Evolutionary conservation across 1,140 invertebrate genomes (phyloP), one percentile per base, ranked within the genome.

Genomic region (Epicauta chinensis): DNA sequence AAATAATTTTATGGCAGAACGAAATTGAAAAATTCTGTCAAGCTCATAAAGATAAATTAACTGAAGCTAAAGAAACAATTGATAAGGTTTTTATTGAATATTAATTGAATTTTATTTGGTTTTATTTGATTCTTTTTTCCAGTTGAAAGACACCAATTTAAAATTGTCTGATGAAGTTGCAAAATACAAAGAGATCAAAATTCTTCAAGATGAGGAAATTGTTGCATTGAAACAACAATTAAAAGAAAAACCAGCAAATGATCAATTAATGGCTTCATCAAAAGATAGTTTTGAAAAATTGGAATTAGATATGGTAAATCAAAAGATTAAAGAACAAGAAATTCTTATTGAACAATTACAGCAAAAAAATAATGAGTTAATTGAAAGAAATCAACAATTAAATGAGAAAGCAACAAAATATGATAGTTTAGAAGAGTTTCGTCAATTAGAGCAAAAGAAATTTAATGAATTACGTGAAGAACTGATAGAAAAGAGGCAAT

Each of bases 1-100:
- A 65, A 13, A 56, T 81, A 2, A 59, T 67, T 1, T 59, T 53
- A 1, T 79, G 76, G 75, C 75, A 77, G 53, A 64, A 74, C 17
- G 72, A 77, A 49, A 68, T 77, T 0, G 58, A 63, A 16, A 65
- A 64, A 42, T 67, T 76, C 9, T 71, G 75, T 23, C 61, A 72
- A 17, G 64, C 68, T 46, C 73, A 78, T 35, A 77, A 77, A 49
- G 60, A 69, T 41, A 78, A 78, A 56, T 77, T 78, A 63, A 49
- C 64, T 3, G 73, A 79, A 61, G 76, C 72, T 3, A 73, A 70
- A 49, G 64, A 71, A 40, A 62, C 72, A 17, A 70, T 79, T 17
- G 64, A 65, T 31, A 45, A 50, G 16, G 58, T 61, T 2, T 23
- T 23, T 23, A 1, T 23, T 23, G 4, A 23, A 23, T n/a, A n/a